Evolutionary conservation across 2,113 vertebrate species (phyloP), one percentile per base, ranked within the genome.

Genomic region (Elaphurus davidianus): DNA sequence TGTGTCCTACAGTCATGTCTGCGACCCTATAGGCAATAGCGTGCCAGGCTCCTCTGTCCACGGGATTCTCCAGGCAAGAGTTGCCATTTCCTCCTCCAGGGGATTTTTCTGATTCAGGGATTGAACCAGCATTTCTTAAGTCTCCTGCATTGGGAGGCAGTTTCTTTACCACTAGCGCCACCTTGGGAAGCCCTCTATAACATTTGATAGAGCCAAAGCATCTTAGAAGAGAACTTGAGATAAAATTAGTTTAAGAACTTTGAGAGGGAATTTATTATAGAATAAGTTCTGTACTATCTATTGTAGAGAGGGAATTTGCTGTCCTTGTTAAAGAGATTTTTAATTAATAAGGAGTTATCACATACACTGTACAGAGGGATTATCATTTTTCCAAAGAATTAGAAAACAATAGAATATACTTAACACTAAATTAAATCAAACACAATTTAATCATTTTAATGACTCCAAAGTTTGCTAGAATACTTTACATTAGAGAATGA

Each of bases 291-390:
- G 55, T 93, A 57, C 62, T 97, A 90, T 96, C n/a, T 96, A 25
- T 76, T 87, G 71, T 87, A 84, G 16, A 64, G 21, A 76, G 50
- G 25, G 25, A 84, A 92, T 96, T 81, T 78, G 13, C 33, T 96
- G 7, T 62, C 78, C 52, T 92, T 95, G 81, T 91, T 90, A 90
- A 85, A 64, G 33, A 79, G 43, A 96, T 76, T 92, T 95, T 98
- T 98, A 97, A 95, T 98, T 97, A 97, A 85, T 97, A 95, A 82
- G 43, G 25, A 94, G 94, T 96, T 96, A 93, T 91, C 85, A 95
- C 16, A 79, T 94, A 43, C 6, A 82, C 11, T 85, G 50, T 87
- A 57, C 4, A 50, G 33, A 43, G 30, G 55, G 17, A 92, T 79
- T 93, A 84, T 43, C 30, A 92, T 67, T 95, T 97, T 96, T 45